phyloP scores from a whole-genome alignment of 1,140 invertebrate species.

The Idris sp. region DNA sequence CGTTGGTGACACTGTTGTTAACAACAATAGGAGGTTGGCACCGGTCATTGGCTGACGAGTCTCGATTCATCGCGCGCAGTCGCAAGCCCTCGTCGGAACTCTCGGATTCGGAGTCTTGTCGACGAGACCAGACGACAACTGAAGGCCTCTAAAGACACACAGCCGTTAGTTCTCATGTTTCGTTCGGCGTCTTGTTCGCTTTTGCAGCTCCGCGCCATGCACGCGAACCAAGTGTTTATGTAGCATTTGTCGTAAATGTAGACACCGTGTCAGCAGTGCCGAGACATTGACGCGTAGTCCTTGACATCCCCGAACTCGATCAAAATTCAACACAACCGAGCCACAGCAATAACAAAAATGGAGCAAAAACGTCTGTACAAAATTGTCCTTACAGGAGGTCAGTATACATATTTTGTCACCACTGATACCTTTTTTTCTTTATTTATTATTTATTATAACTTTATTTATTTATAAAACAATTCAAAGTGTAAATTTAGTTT shows the following conservation, averaged over 20 bases:
- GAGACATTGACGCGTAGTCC: constrained; percentile 41
- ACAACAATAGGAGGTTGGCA: no score
- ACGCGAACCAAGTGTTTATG: constrained; percentile 7
- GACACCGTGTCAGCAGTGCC: constrained; percentile 34
- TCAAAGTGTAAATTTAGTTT: no score
- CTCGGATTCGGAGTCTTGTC: no score
- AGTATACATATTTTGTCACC: no score
- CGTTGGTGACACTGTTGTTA: no score
- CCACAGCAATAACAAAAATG: constrained; percentile 9
- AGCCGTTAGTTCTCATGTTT: constrained; percentile 21
- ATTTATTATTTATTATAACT: no score
- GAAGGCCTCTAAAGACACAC: background rate
- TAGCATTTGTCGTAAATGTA: constrained; percentile 37
- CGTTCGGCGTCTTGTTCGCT: background rate
- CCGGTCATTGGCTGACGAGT: no score
- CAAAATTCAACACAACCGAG: constrained; percentile 5
- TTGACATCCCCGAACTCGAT: constrained; percentile 38
- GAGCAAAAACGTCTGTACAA: constrained; percentile 46
- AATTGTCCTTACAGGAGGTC: constrained; percentile 49
- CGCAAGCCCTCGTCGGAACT: no score
- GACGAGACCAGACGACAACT: no score
- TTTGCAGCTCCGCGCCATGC: constrained; percentile 1
- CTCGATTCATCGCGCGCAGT: no score
- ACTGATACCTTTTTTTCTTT: no score
- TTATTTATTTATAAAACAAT: no score